Conservation (phyloP, 2,888 invertebrate species). For the Ormyrus nitidulus region DNA sequence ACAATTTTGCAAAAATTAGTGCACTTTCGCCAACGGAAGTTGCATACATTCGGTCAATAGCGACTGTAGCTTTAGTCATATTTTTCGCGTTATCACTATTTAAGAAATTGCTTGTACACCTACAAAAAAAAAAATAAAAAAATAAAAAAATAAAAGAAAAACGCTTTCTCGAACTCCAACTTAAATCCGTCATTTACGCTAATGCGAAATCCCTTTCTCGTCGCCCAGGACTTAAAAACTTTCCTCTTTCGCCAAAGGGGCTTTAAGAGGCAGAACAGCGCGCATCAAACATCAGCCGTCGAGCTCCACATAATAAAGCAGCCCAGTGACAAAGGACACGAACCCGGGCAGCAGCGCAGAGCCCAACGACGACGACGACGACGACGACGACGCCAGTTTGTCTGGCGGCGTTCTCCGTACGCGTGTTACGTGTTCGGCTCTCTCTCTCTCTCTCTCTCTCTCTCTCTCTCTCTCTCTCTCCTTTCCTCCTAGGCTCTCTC, state of each 20-base stretch:
- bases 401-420: slow-evolving; percentile 15
- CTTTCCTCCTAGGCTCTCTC: not conserved
- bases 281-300: not conserved
- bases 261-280: not conserved
- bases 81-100: no score
- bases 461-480: not conserved
- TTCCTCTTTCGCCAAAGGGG: not conserved
- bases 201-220: not conserved
- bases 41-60: no score
- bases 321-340: slow-evolving; percentile 23
- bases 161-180: no score
- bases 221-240: not conserved
- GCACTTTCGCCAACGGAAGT: no score
- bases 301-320: not conserved
- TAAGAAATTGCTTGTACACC: no score
- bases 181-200: not conserved
- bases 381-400: slow-evolving; percentile 31
- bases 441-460: not conserved
- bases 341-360: slow-evolving; percentile 12
- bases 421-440: not conserved
- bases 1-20: no score
- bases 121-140: no score
- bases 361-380: slow-evolving; percentile 4
- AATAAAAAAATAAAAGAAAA: no score
- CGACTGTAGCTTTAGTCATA: no score